A percentile compares a stretch with the other conserved stretches of the same genome.
phyloP scores from a whole-genome alignment of 2,113 vertebrate species.

The Ahaetulla prasina region DNA sequence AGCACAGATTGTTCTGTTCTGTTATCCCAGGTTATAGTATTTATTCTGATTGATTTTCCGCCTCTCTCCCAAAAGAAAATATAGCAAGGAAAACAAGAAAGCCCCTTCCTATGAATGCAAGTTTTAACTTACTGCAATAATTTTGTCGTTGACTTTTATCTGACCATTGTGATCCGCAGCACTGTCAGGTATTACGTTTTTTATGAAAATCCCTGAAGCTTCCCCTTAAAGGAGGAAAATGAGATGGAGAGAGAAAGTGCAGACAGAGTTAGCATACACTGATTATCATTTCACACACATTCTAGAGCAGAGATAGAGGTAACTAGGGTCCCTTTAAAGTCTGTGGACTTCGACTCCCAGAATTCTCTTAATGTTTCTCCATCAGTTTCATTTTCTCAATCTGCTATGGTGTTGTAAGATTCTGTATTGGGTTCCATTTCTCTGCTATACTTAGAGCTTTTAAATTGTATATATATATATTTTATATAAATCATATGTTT shows the following conservation, averaged over 20 bases:
- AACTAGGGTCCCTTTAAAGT: not conserved
- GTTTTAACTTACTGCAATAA: conserved; percentile 79
- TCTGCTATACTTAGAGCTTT: not conserved
- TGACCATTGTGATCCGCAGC: conserved; percentile 81
- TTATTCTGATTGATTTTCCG: not conserved
- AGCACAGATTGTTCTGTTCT: not conserved
- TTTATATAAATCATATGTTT: not conserved
- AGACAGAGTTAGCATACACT: not conserved
- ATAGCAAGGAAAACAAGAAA: not conserved
- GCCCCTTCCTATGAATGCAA: not conserved
- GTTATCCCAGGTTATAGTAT: not conserved
- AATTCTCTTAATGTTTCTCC: not conserved
- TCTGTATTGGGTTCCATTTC: not conserved
- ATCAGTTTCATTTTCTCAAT: not conserved
- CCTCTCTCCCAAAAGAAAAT: not conserved
- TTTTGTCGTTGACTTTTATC: conserved; percentile 80
- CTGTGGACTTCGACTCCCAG: not conserved
- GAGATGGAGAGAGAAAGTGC: not conserved
- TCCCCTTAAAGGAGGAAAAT: conserved; percentile 59
- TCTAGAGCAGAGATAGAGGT: not conserved
- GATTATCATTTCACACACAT: not conserved
- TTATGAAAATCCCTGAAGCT: conserved; percentile 82
- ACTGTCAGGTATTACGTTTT: conserved; percentile 81
- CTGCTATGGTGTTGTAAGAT: not conserved
- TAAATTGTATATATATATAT: not conserved